Percentiles rank a stretch among this genome's conserved stretches.
phyloP scores from a whole-genome alignment of 92 coral and sea anemone species.

The Parazoanthus swiftii region DNA sequence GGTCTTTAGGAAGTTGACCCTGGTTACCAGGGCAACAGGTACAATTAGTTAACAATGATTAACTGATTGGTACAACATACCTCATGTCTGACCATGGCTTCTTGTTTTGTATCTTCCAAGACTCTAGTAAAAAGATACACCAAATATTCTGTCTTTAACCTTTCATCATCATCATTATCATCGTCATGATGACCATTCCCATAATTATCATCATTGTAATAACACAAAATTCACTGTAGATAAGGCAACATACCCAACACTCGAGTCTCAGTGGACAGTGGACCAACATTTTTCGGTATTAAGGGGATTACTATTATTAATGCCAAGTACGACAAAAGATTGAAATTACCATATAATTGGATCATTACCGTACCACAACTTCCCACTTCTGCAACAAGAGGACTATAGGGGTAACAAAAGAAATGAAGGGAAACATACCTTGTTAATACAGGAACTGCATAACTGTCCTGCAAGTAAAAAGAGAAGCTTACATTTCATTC shows the following conservation, averaged over 20 bases:
- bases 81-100: constrained; percentile 99
- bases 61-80: constrained; percentile 20
- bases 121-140: constrained; percentile 55
- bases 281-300: no score
- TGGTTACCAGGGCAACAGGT: no score
- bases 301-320: background rate
- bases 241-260: no score
- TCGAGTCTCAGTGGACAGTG: no score
- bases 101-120: constrained; percentile 79
- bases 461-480: constrained; percentile 64
- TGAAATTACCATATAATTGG: no score
- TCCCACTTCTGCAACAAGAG: background rate
- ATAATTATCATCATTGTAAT: background rate
- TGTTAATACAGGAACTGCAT: constrained; percentile 82
- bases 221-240: no score
- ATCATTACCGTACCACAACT: no score
- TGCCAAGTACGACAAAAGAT: background rate
- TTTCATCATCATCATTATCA: background rate
- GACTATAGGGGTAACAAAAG: background rate
- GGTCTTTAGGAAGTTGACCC: no score
- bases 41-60: no score
- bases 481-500: background rate
- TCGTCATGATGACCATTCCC: no score
- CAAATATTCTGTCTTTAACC: background rate
- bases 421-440: constrained; percentile 55